Conservation (phyloP, 2,888 invertebrate species). For the Drosophila paramelanica region DNA sequence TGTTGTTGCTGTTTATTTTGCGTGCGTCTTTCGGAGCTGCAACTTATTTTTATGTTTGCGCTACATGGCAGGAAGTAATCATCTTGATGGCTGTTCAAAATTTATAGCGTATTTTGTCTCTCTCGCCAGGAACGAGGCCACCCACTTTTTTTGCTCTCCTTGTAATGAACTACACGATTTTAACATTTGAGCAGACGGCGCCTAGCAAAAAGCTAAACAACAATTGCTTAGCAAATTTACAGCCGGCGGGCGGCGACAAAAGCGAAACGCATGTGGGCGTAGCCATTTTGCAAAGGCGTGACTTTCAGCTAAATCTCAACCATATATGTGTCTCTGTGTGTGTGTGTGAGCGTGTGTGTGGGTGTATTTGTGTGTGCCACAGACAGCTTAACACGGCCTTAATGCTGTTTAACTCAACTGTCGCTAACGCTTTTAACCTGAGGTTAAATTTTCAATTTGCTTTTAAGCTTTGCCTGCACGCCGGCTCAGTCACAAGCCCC, state of each 20-base stretch:
- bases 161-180: constrained; percentile 79
- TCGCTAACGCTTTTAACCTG: constrained; percentile 78
- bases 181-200: constrained; percentile 66
- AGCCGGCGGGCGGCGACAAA: constrained; percentile 51
- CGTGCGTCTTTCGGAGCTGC: constrained; percentile 60
- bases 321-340: constrained; percentile 18
- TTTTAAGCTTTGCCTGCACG: constrained; percentile 50
- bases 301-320: constrained; percentile 48
- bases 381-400: constrained; percentile 77
- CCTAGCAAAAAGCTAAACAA: constrained; percentile 53
- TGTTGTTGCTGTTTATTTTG: constrained; percentile 67
- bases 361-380: constrained; percentile 46
- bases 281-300: constrained; percentile 50
- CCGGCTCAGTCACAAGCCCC: constrained; percentile 51
- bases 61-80: constrained; percentile 79
- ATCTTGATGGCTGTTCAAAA: constrained; percentile 79
- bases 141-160: constrained; percentile 4
- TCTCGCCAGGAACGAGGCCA: not conserved
- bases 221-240: constrained; percentile 59
- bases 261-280: constrained; percentile 46
- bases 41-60: constrained; percentile 77
- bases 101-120: constrained; percentile 69
- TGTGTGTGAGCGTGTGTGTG: not conserved
- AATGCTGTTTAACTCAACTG: constrained; percentile 78
- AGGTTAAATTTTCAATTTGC: constrained; percentile 81